Percentiles rank a stretch among this genome's conserved stretches.
These are phyloP conservation scores for Endomychus coccineus DNA, from an alignment of 2,888 invertebrate species.

Conservation along the genomic window DNA sequence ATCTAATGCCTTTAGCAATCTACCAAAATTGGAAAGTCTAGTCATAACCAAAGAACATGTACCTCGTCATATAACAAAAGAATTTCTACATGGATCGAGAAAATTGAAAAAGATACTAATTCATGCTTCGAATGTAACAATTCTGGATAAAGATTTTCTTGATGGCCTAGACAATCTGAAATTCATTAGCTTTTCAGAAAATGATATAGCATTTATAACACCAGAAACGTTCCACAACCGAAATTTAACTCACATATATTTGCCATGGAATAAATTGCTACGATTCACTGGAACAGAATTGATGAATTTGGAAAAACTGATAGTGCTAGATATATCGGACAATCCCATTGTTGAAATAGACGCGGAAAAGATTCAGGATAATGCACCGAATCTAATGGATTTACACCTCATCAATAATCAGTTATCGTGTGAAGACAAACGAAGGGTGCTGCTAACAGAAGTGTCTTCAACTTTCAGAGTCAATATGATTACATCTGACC, in stretches of 20 bases:
- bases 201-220: conserved; percentile 8
- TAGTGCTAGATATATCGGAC: conserved; percentile 8
- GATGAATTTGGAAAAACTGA: not conserved
- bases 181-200: conserved; percentile 11
- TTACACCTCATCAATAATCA: conserved; percentile 2
- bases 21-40: conserved; percentile 6
- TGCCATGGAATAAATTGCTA: conserved; percentile 10
- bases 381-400: conserved; percentile 6
- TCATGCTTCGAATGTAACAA: conserved; percentile 10
- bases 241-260: conserved; percentile 5
- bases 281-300: conserved; percentile 10
- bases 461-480: too few relatives aligned
- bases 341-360: conserved; percentile 7
- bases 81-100: conserved; percentile 6
- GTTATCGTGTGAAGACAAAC: conserved; percentile 7
- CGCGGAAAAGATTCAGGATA: not conserved
- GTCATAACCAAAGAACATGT: conserved; percentile 9
- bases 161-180: conserved; percentile 5
- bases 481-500: too few relatives aligned
- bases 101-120: conserved; percentile 8
- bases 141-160: conserved; percentile 6
- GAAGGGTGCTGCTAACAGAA: too few relatives aligned
- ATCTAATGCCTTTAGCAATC: conserved; percentile 2
- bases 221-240: not conserved
- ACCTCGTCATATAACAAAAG: conserved; percentile 3